These are phyloP conservation scores for Sander vitreus DNA, from an alignment of 2,113 vertebrate species.

Conservation along the genomic window DNA sequence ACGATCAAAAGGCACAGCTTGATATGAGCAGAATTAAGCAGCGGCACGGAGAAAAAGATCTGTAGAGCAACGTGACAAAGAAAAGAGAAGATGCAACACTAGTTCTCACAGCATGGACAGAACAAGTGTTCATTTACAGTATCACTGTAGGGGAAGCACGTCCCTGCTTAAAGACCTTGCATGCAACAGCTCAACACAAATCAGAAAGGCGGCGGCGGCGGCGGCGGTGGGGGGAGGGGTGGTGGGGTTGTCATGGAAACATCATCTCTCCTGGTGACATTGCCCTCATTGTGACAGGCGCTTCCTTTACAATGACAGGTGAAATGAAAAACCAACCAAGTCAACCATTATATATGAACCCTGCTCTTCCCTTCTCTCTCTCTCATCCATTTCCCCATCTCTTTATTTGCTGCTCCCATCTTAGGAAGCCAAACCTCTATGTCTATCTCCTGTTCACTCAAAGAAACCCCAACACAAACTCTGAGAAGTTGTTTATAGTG, in stretches of 20 bases:
- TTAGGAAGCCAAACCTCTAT: slow-evolving; percentile 52
- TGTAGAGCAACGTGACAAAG: slow-evolving; percentile 7
- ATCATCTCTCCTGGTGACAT: slow-evolving; percentile 54
- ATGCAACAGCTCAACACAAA: slow-evolving; percentile 40
- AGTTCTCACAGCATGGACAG: slow-evolving; percentile 6
- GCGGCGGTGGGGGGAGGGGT: too few species aligned
- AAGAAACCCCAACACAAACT: slow-evolving; percentile 55
- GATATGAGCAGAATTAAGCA: slow-evolving; percentile 45
- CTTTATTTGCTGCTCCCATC: slow-evolving; percentile 59
- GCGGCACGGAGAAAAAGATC: slow-evolving; percentile 2
- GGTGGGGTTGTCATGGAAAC: slow-evolving; percentile 79
- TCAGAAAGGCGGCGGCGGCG: neutral
- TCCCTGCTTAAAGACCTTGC: slow-evolving; percentile 31
- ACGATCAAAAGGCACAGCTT: slow-evolving; percentile 60
- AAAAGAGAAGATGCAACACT: slow-evolving; percentile 15
- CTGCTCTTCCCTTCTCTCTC: neutral
- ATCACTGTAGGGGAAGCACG: neutral
- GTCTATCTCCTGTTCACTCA: slow-evolving; percentile 49
- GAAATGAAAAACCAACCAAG: slow-evolving; percentile 72
- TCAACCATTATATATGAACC: slow-evolving; percentile 64
- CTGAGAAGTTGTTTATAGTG: slow-evolving; percentile 67
- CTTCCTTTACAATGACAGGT: slow-evolving; percentile 66
- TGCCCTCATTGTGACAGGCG: slow-evolving; percentile 62
- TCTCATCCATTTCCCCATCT: slow-evolving; percentile 50
- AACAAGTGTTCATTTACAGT: slow-evolving; percentile 25